Evolutionary conservation across 2,113 vertebrate species (phyloP), one percentile per base, ranked within the genome.

Genomic region (Colius striatus): DNA sequence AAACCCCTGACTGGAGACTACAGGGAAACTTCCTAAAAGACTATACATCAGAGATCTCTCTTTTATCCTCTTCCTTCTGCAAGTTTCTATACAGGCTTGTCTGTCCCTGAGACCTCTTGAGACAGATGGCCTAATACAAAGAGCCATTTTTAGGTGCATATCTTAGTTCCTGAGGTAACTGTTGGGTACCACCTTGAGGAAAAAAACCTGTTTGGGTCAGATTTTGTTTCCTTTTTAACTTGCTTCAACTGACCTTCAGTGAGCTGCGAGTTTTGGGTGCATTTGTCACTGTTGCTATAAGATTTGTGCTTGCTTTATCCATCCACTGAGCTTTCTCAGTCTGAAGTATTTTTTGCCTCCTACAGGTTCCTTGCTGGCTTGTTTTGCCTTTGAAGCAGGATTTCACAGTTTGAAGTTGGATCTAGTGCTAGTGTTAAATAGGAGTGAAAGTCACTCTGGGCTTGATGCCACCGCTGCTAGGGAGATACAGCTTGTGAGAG

Each of bases 351-450:
- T 86, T 75, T 94, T 94, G 75, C 93, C 87, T 92, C 92, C 94
- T 78, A 71, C 90, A 57, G 90, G 68, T 96, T 94, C 72, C 93
- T 92, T 53, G 81, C 83, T 81, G 88, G n/a, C 65, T 94, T 96
- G 86, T 96, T 95, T 96, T 96, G 90, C 93, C 92, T 96, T 94
- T 96, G 93, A 94, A 96, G 88, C 82, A 89, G 91, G 73, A 76
- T 88, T 96, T 96, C 93, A 96, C 96, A 96, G 95, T 92, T 96
- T 92, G 94, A 97, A 90, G 92, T 95, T 96, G 94, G 93, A 97
- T 90, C 94, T 89, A 67, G 72, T 87, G 55, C 61, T 90, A 55
- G 90, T 50, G 92, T 92, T 95, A 97, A 95, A 95, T 87, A 97
- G 93, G 79, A 79, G 58, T 66, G 92, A 96, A 96, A 93, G 95